These are phyloP conservation scores for Ceratoteleas bidentatus DNA, from an alignment of 1,140 invertebrate genomes.

Conservation along the genomic window DNA sequence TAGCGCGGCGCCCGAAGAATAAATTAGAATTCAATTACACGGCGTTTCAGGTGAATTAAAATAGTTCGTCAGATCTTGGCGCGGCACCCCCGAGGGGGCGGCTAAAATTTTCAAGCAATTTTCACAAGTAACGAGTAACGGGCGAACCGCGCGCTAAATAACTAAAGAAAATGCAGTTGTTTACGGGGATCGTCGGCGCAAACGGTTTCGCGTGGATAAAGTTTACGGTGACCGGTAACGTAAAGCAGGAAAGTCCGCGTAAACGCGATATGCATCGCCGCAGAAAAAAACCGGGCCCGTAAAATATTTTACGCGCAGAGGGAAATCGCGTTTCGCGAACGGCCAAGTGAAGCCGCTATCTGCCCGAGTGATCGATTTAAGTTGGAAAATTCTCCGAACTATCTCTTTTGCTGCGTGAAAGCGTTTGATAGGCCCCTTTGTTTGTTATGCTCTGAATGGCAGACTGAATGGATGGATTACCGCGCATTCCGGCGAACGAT, in stretches of 20 bases:
- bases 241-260: constrained; percentile 35
- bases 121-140: constrained; percentile 14
- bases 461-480: constrained; percentile 71
- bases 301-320: constrained; percentile 45
- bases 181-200: constrained; percentile 32
- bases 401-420: constrained; percentile 68
- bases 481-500: constrained; percentile 45
- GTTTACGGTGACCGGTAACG: constrained; percentile 31
- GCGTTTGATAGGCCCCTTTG: constrained; percentile 73
- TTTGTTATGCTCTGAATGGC: constrained; percentile 70
- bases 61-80: constrained; percentile 1
- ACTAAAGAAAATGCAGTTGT: constrained; percentile 31
- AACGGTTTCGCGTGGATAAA: constrained; percentile 33
- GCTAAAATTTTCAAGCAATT: constrained; percentile 13
- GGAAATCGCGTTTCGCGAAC: constrained; percentile 54
- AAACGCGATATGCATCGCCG: constrained; percentile 31
- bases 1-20: neutral
- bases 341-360: constrained; percentile 49
- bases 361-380: constrained; percentile 44
- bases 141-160: constrained; percentile 1
- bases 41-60: constrained; percentile 1
- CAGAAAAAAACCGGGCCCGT: constrained; percentile 23
- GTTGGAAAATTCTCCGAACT: constrained; percentile 54
- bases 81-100: neutral
- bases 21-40: constrained; percentile 8